Base-by-base conservation (phyloP, 1,140 invertebrate genomes). In the Fopius arisanus region DNA sequence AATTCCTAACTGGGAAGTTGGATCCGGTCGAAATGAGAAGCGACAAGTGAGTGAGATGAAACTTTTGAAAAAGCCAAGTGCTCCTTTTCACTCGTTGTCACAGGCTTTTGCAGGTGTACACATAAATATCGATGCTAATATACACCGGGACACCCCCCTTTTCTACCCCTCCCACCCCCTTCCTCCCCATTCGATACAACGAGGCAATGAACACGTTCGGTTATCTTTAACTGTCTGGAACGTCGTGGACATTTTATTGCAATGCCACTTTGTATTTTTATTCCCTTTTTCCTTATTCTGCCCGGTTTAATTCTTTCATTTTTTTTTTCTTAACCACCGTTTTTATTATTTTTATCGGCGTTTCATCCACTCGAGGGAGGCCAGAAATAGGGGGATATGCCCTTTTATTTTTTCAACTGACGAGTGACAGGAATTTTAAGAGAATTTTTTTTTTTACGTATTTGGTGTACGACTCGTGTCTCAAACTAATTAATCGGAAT, bases 81-180 rank as follows among this genome's bases (percentile, higher is more conserved):
- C 16, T 12, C 43, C 43, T 48, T 48, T 48, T 48, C 43, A 48
- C 66, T 75, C 70, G 16, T 48, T n/a, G 43, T 48, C 43, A 12
- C 16, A 5, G 43, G 43, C 16, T 19, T 48, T 48, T 82, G 84
- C 85, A 87, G 85, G 84, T 87, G 85, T 85, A 85, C 85, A 85
- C 84, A 87, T 86, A 87, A 87, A 87, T 87, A 87, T 87, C 84
- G 83, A 87, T 87, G 83, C 85, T 86, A 86, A 87, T 87, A 81
- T 81, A 81, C 29, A 65, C 78, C 70, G 70, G 51, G 54, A 51
- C 37, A 43, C 23, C 67, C 71, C 59, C 66, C 68, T 66, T 43
- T 14, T 33, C 9, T 4, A 3, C 31, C 31, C 31, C 31, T 33
- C 9, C 3, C 31, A 33, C 31, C 31, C 31, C 31, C 31, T 33